Evolutionary conservation across 2,113 vertebrate genomes (phyloP).

Genomic region (Mustelus asterias): DNA sequence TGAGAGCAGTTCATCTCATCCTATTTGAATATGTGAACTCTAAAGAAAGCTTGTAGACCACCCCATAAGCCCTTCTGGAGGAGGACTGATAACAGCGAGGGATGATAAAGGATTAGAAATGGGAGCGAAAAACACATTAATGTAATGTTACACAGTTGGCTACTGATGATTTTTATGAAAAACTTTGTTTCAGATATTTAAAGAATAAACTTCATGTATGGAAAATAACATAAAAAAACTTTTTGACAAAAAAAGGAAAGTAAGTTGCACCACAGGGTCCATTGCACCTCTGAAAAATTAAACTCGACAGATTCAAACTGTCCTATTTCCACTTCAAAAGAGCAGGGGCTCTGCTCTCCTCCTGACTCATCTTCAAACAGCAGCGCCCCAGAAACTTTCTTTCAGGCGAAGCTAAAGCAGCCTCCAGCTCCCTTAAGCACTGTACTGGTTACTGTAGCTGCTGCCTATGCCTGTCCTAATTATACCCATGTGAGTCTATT

Average conservation of each 20-base stretch:
- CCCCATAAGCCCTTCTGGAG: background rate
- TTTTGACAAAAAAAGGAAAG: constrained; percentile 82
- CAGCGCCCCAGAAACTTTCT: constrained; percentile 80
- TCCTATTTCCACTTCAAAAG: constrained; percentile 99
- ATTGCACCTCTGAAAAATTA: constrained; percentile 99
- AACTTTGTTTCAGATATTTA: constrained; percentile 15
- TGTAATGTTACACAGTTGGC: background rate
- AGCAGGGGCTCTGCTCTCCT: constrained; percentile 82
- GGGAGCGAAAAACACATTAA: background rate
- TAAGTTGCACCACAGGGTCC: constrained; percentile 75
- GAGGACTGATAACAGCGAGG: background rate
- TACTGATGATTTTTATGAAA: background rate
- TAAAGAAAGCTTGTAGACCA: background rate
- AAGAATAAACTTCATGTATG: constrained; percentile 39
- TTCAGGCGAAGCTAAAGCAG: constrained; percentile 53
- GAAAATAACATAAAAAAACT: constrained; percentile 63
- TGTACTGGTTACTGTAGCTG: constrained; percentile 88
- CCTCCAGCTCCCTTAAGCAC: constrained; percentile 92
- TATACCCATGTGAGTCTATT: constrained; percentile 99
- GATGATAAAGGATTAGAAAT: background rate
- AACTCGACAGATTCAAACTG: constrained; percentile 99
- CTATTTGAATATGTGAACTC: background rate
- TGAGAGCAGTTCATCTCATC: background rate
- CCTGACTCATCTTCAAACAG: constrained; percentile 92
- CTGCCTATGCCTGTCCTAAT: constrained; percentile 95